phyloP scores from a whole-genome alignment of 2,888 invertebrate genomes.

The Congeria kusceri region DNA sequence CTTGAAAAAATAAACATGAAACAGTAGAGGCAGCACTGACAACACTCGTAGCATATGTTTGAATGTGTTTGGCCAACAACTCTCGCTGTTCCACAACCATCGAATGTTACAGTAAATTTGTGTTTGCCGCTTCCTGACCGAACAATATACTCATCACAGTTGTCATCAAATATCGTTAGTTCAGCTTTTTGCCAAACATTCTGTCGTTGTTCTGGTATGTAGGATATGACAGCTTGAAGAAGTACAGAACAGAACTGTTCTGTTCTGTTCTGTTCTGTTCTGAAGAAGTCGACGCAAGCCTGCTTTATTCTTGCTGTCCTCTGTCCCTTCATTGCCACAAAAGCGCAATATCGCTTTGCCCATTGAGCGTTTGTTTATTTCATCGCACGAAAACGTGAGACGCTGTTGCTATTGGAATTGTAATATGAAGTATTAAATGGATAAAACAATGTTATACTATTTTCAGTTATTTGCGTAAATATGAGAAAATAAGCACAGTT shows the following conservation, averaged over 20 bases:
- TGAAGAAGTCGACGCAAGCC: constrained; percentile 11
- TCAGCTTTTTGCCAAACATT: constrained; percentile 28
- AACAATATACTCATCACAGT: background rate
- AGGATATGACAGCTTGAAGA: constrained; percentile 29
- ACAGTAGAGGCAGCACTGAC: too few species aligned
- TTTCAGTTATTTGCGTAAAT: too few species aligned
- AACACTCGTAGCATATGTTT: too few species aligned
- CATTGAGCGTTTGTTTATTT: constrained; percentile 24
- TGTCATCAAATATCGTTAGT: constrained; percentile 3
- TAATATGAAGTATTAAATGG: too few species aligned
- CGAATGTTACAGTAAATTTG: background rate
- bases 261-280: too few species aligned
- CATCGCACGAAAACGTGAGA: background rate
- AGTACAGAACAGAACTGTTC: too few species aligned
- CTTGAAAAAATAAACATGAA: too few species aligned
- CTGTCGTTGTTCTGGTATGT: background rate
- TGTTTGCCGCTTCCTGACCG: constrained; percentile 5
- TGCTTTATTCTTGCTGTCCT: constrained; percentile 5
- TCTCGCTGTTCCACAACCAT: background rate
- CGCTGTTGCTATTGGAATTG: too few species aligned
- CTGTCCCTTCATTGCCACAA: constrained; percentile 34
- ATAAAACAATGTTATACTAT: too few species aligned
- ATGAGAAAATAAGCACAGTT: too few species aligned
- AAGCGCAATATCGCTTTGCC: constrained; percentile 10
- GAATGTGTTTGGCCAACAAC: too few species aligned